These are phyloP conservation scores for Peromyscus eremicus DNA, from an alignment of 2,797 vertebrate species.

Conservation along the genomic window DNA sequence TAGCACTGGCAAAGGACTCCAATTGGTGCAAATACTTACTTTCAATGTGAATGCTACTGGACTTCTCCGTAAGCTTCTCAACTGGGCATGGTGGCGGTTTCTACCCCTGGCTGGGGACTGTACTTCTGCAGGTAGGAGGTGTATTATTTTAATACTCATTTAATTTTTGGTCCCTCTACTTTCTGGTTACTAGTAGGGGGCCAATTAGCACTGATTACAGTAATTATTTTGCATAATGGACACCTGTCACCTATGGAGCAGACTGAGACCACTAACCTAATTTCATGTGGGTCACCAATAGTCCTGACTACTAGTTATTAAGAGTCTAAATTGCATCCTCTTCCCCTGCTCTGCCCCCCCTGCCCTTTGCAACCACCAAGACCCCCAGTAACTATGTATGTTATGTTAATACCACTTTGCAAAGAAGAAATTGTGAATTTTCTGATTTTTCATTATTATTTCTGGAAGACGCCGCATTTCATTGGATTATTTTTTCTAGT, in stretches of 20 bases:
- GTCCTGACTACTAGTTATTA: neutral
- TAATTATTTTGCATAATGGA: slow-evolving; percentile 65
- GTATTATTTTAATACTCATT: slow-evolving; percentile 56
- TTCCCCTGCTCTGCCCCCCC: fast-evolving
- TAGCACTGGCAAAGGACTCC: neutral
- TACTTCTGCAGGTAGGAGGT: neutral
- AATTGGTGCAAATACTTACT: neutral
- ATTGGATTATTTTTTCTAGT: slow-evolving; percentile 46
- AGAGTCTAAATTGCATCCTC: neutral
- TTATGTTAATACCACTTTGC: neutral
- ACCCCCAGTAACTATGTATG: neutral
- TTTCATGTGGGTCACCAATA: slow-evolving; percentile 46
- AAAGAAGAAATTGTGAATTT: slow-evolving; percentile 10
- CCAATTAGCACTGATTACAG: slow-evolving; percentile 50
- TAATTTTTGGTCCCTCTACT: slow-evolving; percentile 71
- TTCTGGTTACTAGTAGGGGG: slow-evolving; percentile 42
- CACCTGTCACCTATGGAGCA: slow-evolving; percentile 56
- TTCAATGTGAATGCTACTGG: neutral
- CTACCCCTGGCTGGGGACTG: neutral
- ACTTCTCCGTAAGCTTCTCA: neutral
- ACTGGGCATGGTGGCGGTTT: neutral
- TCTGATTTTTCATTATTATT: neutral
- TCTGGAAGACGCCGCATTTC: neutral
- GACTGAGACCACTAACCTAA: slow-evolving; percentile 49
- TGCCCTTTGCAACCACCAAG: too few relatives aligned